Evolutionary conservation across 1,140 invertebrate species (phyloP), one percentile per base, ranked within the genome.

Genomic region (Ceratosolen solmsi): DNA sequence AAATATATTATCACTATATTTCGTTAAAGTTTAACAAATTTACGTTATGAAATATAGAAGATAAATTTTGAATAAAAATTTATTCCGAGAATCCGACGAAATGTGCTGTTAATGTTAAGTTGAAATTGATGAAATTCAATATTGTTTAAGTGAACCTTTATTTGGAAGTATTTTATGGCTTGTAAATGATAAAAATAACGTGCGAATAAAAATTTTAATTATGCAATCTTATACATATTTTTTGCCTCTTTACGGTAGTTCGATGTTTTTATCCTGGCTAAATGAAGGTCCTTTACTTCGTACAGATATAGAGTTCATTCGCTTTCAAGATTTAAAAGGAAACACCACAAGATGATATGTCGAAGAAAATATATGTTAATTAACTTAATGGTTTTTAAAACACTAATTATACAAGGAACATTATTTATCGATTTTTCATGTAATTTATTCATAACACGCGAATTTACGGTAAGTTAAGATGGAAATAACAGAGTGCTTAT

Each of bases 311-410:
- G 72, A 75, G 36, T 60, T 38, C 17, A 22, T 41, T 75, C 11
- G 33, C 5, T 46, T 46, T 22, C 5, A 20, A 58, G 49, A 60
- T 60, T 75, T 75, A 75, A 58, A 60, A 76, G 38, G 58, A 63
- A 76, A 76, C 22, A 49, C 33, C n/a, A 60, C n/a, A 22, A 15
- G n/a, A 13, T 54, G 58, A 73, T 41, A 46, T 46, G 63, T 68
- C 41, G 17, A 71, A 79, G 33, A 51, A 27, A 79, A 70, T 78
- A 56, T 79, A 71, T 79, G 77, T 79, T 79, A 79, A 79, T 79
- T 56, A 71, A 71, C 3, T 49, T 79, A 79, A 79, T 79, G 77
- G 65, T n/a, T 79, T 68, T 79, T 70, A 71, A 79, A 79, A 68
- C 63, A 71, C 65, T 79, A 78, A 78, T 68, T 41, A 78, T 68